Evolutionary conservation across 2,888 invertebrate species (phyloP).

Genomic region (Dicyrtoma fusca): DNA sequence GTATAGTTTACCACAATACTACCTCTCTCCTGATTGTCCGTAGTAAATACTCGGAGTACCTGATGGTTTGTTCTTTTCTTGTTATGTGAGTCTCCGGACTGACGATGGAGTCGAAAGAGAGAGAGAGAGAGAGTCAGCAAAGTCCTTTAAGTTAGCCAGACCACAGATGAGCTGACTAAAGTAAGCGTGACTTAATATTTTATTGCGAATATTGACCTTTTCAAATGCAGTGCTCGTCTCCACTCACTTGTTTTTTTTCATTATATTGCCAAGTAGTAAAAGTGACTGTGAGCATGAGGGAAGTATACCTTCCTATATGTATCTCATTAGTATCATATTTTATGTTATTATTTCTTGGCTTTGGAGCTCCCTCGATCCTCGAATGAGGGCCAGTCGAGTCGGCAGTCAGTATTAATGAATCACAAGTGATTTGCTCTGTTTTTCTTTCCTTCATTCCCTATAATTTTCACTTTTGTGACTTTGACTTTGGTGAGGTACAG

Average conservation of each 20-base stretch:
- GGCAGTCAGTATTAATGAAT: constrained; percentile 13
- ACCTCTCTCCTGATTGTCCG: no score
- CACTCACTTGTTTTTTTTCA: constrained; percentile 14
- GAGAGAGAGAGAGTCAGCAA: constrained; percentile 6
- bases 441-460: constrained; percentile 2
- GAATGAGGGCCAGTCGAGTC: no score
- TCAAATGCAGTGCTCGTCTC: constrained; percentile 30
- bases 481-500: not conserved
- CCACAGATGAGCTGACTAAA: constrained; percentile 24
- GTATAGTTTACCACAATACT: no score
- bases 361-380: no score
- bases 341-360: no score
- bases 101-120: not conserved
- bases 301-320: no score
- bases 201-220: constrained; percentile 48
- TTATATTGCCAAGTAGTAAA: constrained; percentile 23
- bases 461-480: constrained; percentile 23
- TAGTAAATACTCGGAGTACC: no score
- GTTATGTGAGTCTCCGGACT: constrained; percentile 1
- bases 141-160: no score
- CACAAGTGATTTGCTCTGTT: constrained; percentile 4
- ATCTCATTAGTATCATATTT: no score
- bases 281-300: not conserved
- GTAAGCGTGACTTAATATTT: constrained; percentile 48
- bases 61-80: not conserved